phyloP scores from a whole-genome alignment of 2,888 invertebrate genomes.

The Sinotaia quadrata region DNA sequence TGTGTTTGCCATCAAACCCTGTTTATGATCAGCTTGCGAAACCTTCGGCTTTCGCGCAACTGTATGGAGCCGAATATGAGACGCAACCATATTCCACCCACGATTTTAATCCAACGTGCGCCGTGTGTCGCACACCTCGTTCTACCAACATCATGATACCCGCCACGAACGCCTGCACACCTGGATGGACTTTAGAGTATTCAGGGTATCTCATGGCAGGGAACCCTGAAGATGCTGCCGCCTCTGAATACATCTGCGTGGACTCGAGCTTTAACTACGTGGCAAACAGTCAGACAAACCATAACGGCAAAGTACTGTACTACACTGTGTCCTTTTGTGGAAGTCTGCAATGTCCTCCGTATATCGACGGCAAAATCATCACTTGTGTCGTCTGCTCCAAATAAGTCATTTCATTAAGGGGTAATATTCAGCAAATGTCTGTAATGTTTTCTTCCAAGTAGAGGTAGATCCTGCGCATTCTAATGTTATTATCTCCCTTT shows the following conservation, averaged over 20 bases:
- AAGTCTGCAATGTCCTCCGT: conserved; percentile 1
- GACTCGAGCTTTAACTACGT: background rate
- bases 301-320: background rate
- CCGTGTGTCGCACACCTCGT: background rate
- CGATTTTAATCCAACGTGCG: background rate
- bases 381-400: conserved; percentile 6
- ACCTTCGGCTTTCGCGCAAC: background rate
- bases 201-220: conserved; percentile 1
- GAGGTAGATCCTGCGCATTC: too few species aligned
- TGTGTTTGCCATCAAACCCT: background rate
- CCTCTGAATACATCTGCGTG: background rate
- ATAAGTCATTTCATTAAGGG: too few species aligned
- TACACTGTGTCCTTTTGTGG: background rate
- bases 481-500: too few species aligned
- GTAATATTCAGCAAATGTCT: too few species aligned
- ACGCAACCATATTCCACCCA: background rate
- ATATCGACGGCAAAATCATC: background rate
- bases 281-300: background rate
- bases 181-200: conserved; percentile 1
- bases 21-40: background rate
- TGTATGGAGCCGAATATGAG: conserved; percentile 1
- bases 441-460: too few species aligned
- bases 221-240: background rate
- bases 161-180: background rate
- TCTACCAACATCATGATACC: background rate